Evolutionary conservation across 1,140 invertebrate species (phyloP).

Genomic region (Varroa destructor): DNA sequence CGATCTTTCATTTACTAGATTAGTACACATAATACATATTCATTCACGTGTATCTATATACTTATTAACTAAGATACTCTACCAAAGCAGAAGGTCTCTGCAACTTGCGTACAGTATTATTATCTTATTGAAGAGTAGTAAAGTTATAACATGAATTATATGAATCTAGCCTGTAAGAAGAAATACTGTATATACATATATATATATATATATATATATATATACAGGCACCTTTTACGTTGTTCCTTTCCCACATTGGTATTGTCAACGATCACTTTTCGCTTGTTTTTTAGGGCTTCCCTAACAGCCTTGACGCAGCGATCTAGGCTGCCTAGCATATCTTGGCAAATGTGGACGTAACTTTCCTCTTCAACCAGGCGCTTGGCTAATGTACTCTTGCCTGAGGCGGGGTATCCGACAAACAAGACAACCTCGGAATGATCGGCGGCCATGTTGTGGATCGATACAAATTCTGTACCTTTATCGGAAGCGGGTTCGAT

Average conservation of each 20-base stretch:
- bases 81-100: too few relatives aligned
- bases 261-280: conserved; percentile 31
- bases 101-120: too few relatives aligned
- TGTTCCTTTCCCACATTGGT: conserved; percentile 27
- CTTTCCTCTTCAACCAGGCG: conserved; percentile 19
- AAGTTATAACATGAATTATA: too few relatives aligned
- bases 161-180: too few relatives aligned
- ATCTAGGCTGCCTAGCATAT: conserved; percentile 26
- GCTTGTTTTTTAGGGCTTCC: conserved; percentile 2
- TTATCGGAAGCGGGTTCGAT: background rate
- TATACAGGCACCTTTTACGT: conserved; percentile 22
- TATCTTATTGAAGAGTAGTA: too few relatives aligned
- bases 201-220: too few relatives aligned
- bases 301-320: conserved; percentile 28
- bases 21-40: too few relatives aligned
- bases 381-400: conserved; percentile 30
- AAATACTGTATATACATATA: too few relatives aligned
- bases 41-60: too few relatives aligned
- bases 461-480: background rate
- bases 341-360: conserved; percentile 29
- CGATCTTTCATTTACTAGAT: too few relatives aligned
- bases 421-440: conserved; percentile 28
- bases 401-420: conserved; percentile 31
- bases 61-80: too few relatives aligned
- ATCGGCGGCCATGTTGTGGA: background rate